Conservation (phyloP, 1,140 invertebrate species). For the Sinella curviseta region DNA sequence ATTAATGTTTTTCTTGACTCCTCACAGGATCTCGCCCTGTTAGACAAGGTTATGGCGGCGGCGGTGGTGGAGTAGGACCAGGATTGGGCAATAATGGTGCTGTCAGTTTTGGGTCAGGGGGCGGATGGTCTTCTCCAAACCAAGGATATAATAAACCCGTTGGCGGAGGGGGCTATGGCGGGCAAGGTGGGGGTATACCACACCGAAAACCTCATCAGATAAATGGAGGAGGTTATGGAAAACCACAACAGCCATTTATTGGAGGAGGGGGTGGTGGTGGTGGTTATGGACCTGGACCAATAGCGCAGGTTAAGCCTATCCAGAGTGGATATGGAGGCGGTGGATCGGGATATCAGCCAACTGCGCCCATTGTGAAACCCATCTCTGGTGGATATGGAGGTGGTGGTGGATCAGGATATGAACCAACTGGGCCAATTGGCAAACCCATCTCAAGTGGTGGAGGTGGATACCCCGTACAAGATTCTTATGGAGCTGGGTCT, state of each 20-base stretch:
- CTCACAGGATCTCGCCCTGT: not conserved
- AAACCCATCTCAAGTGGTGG: not conserved
- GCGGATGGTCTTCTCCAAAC: not conserved
- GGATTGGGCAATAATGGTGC: not conserved
- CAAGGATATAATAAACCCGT: not conserved
- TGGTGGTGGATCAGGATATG: not conserved
- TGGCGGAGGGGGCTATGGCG: not conserved
- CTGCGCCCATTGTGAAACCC: not conserved
- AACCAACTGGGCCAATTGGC: not conserved
- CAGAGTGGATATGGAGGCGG: too few relatives aligned
- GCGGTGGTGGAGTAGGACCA: not conserved
- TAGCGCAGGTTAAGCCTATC: too few relatives aligned
- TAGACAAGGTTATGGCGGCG: not conserved
- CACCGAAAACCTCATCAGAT: not conserved
- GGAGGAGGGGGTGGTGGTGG: too few relatives aligned
- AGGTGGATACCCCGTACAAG: not conserved
- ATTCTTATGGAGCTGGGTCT: not conserved
- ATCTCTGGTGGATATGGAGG: not conserved
- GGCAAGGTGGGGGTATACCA: not conserved
- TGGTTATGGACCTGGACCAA: too few relatives aligned
- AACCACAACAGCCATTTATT: not conserved
- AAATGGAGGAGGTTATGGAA: not conserved
- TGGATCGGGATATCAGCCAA: too few relatives aligned
- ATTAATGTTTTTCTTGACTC: not conserved
- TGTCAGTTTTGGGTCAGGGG: not conserved